These are phyloP conservation scores for Nothocercus nigrocapillus DNA, from an alignment of 2,113 vertebrate genomes.

Conservation along the genomic window DNA sequence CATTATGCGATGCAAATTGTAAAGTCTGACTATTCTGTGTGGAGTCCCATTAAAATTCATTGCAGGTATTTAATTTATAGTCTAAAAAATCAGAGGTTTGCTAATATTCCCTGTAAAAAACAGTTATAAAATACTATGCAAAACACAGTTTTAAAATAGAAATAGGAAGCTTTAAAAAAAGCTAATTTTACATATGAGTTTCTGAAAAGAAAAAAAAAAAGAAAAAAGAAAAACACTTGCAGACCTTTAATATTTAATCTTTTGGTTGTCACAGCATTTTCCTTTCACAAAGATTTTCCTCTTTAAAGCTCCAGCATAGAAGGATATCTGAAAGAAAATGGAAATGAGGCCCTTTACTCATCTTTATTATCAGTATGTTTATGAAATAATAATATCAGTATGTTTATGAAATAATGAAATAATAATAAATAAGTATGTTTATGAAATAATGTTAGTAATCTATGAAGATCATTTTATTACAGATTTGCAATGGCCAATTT, in stretches of 20 bases:
- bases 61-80: background rate
- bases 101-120: background rate
- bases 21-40: background rate
- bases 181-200: background rate
- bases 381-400: too few relatives aligned
- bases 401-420: background rate
- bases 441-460: background rate
- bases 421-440: too few relatives aligned
- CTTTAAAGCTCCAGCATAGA: background rate
- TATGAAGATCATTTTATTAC: background rate
- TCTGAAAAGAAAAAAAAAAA: background rate
- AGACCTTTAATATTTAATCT: conserved; percentile 28
- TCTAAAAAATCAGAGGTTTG: background rate
- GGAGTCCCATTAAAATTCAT: background rate
- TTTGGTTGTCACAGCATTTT: background rate
- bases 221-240: background rate
- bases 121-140: background rate
- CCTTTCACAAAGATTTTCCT: background rate
- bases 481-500: background rate
- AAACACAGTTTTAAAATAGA: background rate
- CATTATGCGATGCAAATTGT: background rate
- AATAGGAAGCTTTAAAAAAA: background rate
- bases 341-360: background rate
- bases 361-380: background rate
- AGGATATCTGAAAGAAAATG: background rate